These are phyloP conservation scores for Dermolepida albohirtum DNA, from an alignment of 2,888 invertebrate species.

Conservation along the genomic window DNA sequence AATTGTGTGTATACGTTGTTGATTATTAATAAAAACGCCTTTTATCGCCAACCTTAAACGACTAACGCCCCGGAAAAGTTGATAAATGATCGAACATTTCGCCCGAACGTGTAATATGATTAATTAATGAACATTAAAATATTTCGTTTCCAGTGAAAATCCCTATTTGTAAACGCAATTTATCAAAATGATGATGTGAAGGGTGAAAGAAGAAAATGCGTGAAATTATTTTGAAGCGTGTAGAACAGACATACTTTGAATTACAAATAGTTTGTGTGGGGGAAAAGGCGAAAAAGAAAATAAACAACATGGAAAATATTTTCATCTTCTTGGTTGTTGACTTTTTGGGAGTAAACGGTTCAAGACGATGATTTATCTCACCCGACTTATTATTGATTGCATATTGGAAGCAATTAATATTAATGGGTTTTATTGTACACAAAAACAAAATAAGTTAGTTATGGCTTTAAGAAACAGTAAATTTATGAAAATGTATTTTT, in stretches of 20 bases:
- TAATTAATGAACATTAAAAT: slow-evolving; percentile 60
- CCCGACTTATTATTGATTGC: slow-evolving; percentile 17
- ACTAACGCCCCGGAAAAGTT: slow-evolving; percentile 46
- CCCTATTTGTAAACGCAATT: slow-evolving; percentile 45
- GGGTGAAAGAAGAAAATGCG: slow-evolving; percentile 18
- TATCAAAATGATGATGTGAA: slow-evolving; percentile 43
- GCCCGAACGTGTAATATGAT: slow-evolving; percentile 54
- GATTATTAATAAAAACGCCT: slow-evolving; percentile 40
- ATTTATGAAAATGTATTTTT: no score
- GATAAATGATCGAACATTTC: slow-evolving; percentile 60
- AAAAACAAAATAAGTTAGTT: slow-evolving; percentile 5
- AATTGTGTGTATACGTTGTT: slow-evolving; percentile 19
- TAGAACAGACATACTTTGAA: slow-evolving; percentile 37
- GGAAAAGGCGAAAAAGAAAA: slow-evolving; percentile 6
- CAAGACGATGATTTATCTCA: slow-evolving; percentile 21
- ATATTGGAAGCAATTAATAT: slow-evolving; percentile 34
- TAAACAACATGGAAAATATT: slow-evolving; percentile 30
- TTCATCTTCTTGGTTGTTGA: slow-evolving; percentile 6
- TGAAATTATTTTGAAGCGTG: slow-evolving; percentile 24
- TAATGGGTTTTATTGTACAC: slow-evolving; percentile 15
- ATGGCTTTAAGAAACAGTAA: background rate
- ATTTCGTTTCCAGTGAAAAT: slow-evolving; percentile 53
- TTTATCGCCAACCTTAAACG: slow-evolving; percentile 38
- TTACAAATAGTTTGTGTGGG: slow-evolving; percentile 38
- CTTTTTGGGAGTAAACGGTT: background rate